Base-by-base conservation (phyloP, 2,113 vertebrate species). In the Melierax canorus region DNA sequence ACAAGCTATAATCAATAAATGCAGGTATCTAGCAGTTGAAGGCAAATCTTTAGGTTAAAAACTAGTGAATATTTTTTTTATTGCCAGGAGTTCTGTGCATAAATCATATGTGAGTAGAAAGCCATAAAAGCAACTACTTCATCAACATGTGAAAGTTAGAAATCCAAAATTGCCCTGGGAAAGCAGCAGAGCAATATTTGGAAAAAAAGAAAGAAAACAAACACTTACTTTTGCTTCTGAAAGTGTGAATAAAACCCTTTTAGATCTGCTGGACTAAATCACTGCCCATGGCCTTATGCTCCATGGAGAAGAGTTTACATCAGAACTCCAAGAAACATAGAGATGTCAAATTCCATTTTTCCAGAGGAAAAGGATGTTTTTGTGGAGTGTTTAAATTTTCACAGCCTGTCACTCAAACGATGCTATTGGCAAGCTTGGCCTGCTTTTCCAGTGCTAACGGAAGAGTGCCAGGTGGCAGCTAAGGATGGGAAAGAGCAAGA, bases 361-460 rank as follows among this genome's bases (percentile, higher is more conserved):
- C 80, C 87, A 96, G 91, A 93, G 72, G 81, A 95, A 96, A 96
- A 86, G 56, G 43, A 95, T 96, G 53, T 94, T 89, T 88, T 94
- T 92, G 58, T 84, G 64, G 36, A 92, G 34, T 60, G 74, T 74
- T 93, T 93, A 86, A 82, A 90, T 87, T 94, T 97, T 96, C 88
- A 78, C 67, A 78, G 55, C 46, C 74, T 95, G 95, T 92, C 96
- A 94, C 74, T 97, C 90, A 96, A 94, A 82, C 0, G 32, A 26
- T 53, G 58, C 27, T 79, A 21, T 63, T 97, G 95, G 92, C 91
- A 94, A 90, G 72, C 36, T 67, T 48, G 21, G 22, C 12, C 50
- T 94, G 22, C 53, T 86, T 92, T 96, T 84, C 68, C 45, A 91
- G 34, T 8, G 12, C 34, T 90, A 69, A 39, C 4, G 0, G 75